Conservation (phyloP, 2,888 invertebrate species). For the Lepidochrysops patricia region DNA sequence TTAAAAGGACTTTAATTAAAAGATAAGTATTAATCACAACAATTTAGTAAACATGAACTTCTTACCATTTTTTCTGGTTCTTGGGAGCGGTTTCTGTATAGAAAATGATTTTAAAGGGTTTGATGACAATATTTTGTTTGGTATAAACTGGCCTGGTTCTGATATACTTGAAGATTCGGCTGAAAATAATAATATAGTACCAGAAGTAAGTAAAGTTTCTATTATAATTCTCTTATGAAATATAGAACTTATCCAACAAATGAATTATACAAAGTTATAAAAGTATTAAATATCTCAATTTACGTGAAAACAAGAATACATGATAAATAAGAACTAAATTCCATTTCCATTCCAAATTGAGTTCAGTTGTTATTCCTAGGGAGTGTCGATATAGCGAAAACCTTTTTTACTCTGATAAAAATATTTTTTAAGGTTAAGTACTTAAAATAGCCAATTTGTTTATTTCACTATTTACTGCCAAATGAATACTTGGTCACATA, state of each 20-base stretch:
- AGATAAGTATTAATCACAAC: background rate
- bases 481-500: too few relatives aligned
- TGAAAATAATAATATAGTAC: conserved; percentile 39
- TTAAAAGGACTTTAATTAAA: background rate
- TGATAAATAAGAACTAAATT: too few relatives aligned
- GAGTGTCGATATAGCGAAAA: too few relatives aligned
- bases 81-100: conserved; percentile 37
- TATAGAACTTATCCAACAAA: too few relatives aligned
- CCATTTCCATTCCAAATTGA: too few relatives aligned
- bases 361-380: too few relatives aligned
- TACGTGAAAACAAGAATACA: too few relatives aligned
- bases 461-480: background rate
- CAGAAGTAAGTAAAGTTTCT: conserved; percentile 33
- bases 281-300: too few relatives aligned
- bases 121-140: conserved; percentile 87
- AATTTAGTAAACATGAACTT: conserved; percentile 36
- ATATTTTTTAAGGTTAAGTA: too few relatives aligned
- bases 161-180: conserved; percentile 38
- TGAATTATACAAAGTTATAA: too few relatives aligned
- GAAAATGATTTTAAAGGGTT: conserved; percentile 83
- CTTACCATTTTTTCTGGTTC: conserved; percentile 34
- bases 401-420: too few relatives aligned
- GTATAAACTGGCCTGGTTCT: conserved; percentile 83
- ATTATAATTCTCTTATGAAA: too few relatives aligned
- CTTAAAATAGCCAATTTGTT: background rate